Evolutionary conservation across 2,113 vertebrate genomes (phyloP), one percentile per base, ranked within the genome.

Genomic region (Petromus typicus): DNA sequence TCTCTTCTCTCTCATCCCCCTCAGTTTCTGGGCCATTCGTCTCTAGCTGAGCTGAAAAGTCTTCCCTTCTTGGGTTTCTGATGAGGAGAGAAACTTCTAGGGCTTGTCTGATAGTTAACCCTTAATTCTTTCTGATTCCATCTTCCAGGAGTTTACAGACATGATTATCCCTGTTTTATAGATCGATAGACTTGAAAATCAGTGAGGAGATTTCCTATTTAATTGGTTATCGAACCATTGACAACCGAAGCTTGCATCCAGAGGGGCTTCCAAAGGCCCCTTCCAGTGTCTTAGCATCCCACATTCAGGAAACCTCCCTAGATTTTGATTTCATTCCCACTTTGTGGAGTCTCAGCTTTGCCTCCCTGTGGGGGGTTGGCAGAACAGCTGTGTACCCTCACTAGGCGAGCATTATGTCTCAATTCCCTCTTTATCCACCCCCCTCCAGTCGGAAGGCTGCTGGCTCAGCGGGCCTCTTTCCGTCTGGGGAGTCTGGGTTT

Each of bases 401-500:
- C 80, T 95, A 30, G 79, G 75, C 90, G 94, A 93, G 88, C 88
- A 27, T 81, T 56, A 67, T 81, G 66, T 98, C 96, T 96, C 51
- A 79, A 82, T 96, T 95, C 87, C 37, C 87, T 96, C 92, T 83
- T 93, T 88, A 87, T 89, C 86, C 73, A 76, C 73, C 48, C 86
- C 71, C 80, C 17, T 61, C 78, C 89, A 92, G 93, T 97, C 93
- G 96, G 96, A 97, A 97, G 97, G 91, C 95, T 97, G 97, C 96
- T 97, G 96, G 96, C 95, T 97, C 95, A 96, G 97, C 75, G 63
- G 96, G 95, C 97, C 95, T 97, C 97, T 96, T 96, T 97, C 96
- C 8, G 95, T 96, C 97, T 97, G 91, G 97, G 96, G 97, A 98
- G 97, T 97, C 96, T 97, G 97, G 93, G 96, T 96, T 98, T 96